These are phyloP conservation scores for Parazoanthus atlanticus DNA, from an alignment of 92 coral and sea anemone genomes.

Conservation along the genomic window DNA sequence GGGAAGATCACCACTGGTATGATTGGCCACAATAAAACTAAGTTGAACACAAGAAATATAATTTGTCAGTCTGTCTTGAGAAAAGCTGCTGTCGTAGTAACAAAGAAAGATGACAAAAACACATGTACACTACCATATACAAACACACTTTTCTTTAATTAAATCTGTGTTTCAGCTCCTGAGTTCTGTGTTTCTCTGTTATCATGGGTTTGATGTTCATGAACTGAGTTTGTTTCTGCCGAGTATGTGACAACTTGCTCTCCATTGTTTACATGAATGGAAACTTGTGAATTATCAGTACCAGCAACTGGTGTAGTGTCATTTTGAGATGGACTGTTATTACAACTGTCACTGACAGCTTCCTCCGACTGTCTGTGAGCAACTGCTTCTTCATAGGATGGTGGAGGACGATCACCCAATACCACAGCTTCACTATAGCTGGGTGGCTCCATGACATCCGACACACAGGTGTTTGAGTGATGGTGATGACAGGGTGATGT, in stretches of 20 bases:
- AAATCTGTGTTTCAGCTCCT: constrained; percentile 21
- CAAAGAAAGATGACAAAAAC: neutral
- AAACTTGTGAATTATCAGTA: constrained; percentile 5
- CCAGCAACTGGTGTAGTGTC: neutral
- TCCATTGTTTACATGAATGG: neutral
- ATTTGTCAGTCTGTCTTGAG: neutral
- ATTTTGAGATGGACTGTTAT: neutral
- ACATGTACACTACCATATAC: neutral
- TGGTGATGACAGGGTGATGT: constrained; percentile 52
- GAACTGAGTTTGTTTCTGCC: constrained; percentile 3
- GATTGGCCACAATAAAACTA: neutral
- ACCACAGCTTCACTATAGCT: constrained; percentile 86
- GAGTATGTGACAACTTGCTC: constrained; percentile 37
- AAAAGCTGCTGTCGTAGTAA: neutral
- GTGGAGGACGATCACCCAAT: constrained; percentile 64
- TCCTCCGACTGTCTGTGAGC: constrained; percentile 9
- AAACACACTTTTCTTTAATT: neutral
- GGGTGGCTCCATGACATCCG: constrained; percentile 76
- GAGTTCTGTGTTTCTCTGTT: neutral
- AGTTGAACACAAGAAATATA: neutral
- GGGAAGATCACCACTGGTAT: neutral
- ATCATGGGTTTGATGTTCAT: neutral
- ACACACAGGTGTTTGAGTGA: constrained; percentile 55
- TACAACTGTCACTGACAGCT: constrained; percentile 13
- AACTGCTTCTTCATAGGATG: constrained; percentile 88